These are phyloP conservation scores for Pollenia angustigena DNA, from an alignment of 2,888 invertebrate species.

Conservation along the genomic window DNA sequence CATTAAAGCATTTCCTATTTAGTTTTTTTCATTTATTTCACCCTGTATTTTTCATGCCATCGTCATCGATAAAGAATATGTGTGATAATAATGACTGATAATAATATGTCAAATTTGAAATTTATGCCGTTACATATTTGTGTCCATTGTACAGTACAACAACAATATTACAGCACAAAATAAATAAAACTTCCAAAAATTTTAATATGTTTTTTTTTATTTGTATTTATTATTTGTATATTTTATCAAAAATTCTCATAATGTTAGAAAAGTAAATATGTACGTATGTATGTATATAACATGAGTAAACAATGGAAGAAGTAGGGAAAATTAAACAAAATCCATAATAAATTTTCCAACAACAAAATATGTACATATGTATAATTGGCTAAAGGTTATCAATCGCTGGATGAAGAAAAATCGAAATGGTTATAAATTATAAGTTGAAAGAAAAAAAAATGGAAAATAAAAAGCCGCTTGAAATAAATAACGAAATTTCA, in stretches of 20 bases:
- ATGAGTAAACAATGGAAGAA: not conserved
- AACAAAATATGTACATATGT: constrained; percentile 5
- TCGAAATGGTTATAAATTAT: not conserved
- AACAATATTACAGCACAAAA: not conserved
- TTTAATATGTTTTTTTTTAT: not conserved
- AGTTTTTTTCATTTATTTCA: not conserved
- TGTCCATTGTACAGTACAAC: not conserved
- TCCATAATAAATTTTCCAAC: constrained; percentile 49
- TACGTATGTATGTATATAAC: not conserved
- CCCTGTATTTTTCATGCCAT: not conserved
- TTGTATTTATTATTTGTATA: constrained; percentile 25
- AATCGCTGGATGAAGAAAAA: constrained; percentile 30
- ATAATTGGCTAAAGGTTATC: constrained; percentile 51
- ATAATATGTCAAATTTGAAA: constrained; percentile 57
- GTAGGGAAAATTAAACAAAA: constrained; percentile 57
- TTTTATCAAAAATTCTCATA: constrained; percentile 39
- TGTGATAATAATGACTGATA: constrained; percentile 51
- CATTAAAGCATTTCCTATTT: not conserved
- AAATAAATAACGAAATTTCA: constrained; percentile 23
- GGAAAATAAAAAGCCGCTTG: not conserved
- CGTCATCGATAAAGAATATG: not conserved
- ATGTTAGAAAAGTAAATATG: not conserved
- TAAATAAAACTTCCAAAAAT: constrained; percentile 14
- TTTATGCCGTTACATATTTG: constrained; percentile 49
- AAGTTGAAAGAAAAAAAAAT: not conserved